Evolutionary conservation across 2,113 vertebrate genomes (phyloP), one percentile per base, ranked within the genome.

Genomic region (Smithornis capensis): DNA sequence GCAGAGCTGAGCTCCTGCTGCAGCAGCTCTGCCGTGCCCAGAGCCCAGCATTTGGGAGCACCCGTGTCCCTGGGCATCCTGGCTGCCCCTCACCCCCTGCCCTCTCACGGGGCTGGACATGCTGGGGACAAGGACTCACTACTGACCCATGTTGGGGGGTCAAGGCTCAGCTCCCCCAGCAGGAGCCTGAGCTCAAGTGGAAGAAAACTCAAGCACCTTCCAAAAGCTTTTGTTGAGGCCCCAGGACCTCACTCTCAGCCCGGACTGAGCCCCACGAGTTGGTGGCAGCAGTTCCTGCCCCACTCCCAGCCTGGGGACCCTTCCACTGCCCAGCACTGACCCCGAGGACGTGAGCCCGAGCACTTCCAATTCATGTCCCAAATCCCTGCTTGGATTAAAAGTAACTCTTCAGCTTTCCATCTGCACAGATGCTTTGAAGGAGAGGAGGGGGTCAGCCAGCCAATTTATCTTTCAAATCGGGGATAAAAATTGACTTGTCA

Each of bases 401-500:
- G 73, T 83, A 94, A 93, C 96, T 95, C 96, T 84, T 65, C 90
- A 69, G 96, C 86, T 89, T 87, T 95, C 88, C 49, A 89, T 75
- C 88, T 78, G 93, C 93, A 96, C 90, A 71, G 87, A 87, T 1
- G 15, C 92, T 53, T 24, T 57, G 93, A 89, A 93, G 95, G 90
- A 97, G 90, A 96, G 84, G 83, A 96, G 92, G 94, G 93, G 80
- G 91, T 94, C 95, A 89, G 68, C 45, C 93, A 76, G 73, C 74
- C 89, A 94, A 94, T 92, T 84, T 82, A 40, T 96, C 93, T 90
- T 92, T 94, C 90, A 94, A 96, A 96, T 92, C 69, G 31, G 85
- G 89, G 84, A 96, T 95, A 95, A 97, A 96, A 96, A 97, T 96
- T 90, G 94, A 96, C 95, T 95, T 92, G 96, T 96, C 95, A 78